Evolutionary conservation across 2,888 invertebrate genomes (phyloP), one percentile per base, ranked within the genome.

Genomic region (Aricia artaxerxes): DNA sequence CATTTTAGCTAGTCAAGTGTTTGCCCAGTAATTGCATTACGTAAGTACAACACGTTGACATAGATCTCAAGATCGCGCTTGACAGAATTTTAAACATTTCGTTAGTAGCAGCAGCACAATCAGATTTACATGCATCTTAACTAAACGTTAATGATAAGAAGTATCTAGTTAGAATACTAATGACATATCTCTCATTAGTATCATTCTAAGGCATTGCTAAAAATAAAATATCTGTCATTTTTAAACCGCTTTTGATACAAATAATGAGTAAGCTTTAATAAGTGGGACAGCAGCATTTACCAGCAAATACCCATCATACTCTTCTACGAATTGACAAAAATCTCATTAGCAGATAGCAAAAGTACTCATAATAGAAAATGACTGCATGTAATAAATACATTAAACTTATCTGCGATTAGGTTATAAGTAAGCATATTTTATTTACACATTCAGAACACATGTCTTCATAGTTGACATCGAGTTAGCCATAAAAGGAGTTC

Each of bases 1-100:
- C 57, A 76, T 76, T 76, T 69, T 76, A 76, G 75, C 49, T 75
- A 53, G 76, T 76, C 76, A 76, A 76, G 76, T 76, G 53, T 76
- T 35, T 57, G 76, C 9, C 57, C 35, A 6, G 76, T 53, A 76
- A 76, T 76, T 57, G 76, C 76, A 16, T 76, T 76, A 76, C 53
- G 53, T 76, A 76, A 76, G 31, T 13, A 31, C 75, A 57, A 76
- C 76, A 76, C 53, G 76, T 76, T 76, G 76, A 76, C 76, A 76
- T 76, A 76, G 76, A 76, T 53, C 76, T 76, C 35, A 76, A 53
- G 76, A 76, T 76, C 53, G 35, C 53, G 16, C 53, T 57, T 57
- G 69, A 69, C 69, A 69, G 69, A 69, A 69, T 69, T 69, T 69
- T 38, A 69, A 69, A 69, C 64, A 35, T 69, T 69, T 38, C 69